Evolutionary conservation across 1,140 invertebrate genomes (phyloP).

Genomic region (Apis cerana): DNA sequence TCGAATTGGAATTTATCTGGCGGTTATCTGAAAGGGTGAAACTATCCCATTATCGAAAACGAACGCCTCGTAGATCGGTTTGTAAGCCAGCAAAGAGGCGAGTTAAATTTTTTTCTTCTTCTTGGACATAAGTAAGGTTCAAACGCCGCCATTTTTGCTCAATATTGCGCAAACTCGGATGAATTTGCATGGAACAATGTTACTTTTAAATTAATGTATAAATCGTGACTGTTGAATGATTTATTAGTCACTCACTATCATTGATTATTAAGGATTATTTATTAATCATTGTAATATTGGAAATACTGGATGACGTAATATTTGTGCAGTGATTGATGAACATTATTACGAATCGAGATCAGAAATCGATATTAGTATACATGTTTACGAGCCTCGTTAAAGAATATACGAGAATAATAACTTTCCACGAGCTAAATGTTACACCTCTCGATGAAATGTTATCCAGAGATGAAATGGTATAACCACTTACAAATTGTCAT

Average conservation of each 20-base stretch:
- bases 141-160: neutral
- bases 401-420: neutral
- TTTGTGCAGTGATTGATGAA: neutral
- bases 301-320: neutral
- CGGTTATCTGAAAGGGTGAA: constrained; percentile 10
- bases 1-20: constrained; percentile 45
- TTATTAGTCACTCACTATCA: neutral
- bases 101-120: constrained; percentile 19
- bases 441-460: too few relatives aligned
- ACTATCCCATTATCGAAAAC: constrained; percentile 60
- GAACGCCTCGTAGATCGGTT: constrained; percentile 54
- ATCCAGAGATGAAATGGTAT: too few relatives aligned
- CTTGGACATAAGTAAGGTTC: too few relatives aligned
- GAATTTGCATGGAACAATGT: neutral
- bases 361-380: neutral
- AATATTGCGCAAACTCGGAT: neutral
- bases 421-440: too few relatives aligned
- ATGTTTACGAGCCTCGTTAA: neutral
- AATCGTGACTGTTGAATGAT: neutral
- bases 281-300: neutral
- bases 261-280: neutral
- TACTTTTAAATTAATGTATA: neutral
- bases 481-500: too few relatives aligned
- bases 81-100: constrained; percentile 35
- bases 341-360: neutral